Percentiles rank a stretch among this genome's conserved stretches.
phyloP scores from a whole-genome alignment of 2,888 invertebrate species.

The Erynnis tages region DNA sequence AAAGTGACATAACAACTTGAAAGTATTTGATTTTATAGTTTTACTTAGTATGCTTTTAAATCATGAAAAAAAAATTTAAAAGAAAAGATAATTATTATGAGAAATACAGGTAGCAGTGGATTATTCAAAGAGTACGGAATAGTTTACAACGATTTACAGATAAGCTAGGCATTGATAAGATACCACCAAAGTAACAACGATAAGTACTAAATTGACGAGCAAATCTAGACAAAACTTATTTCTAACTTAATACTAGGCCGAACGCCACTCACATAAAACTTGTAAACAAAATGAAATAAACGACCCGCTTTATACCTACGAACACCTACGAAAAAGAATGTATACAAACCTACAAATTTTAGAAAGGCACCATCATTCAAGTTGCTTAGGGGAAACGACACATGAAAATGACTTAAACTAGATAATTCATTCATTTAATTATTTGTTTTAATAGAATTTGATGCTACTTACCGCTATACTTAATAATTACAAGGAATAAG shows the following conservation, averaged over 20 bases:
- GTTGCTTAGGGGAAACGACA: not conserved
- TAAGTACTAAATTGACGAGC: conserved; percentile 28
- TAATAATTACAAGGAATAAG: conserved; percentile 63
- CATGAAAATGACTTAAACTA: not conserved
- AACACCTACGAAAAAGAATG: conserved; percentile 19
- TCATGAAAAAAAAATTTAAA: no score
- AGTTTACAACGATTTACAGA: conserved; percentile 29
- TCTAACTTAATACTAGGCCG: not conserved
- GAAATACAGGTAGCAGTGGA: no score
- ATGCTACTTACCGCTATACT: conserved; percentile 64
- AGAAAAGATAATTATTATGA: no score
- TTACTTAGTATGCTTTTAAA: no score
- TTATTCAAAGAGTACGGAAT: not conserved
- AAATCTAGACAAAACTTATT: conserved; percentile 5
- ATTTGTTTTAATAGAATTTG: conserved; percentile 38
- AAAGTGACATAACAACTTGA: no score
- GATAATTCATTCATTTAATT: conserved; percentile 2
- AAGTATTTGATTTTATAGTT: no score
- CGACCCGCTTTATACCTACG: conserved; percentile 32
- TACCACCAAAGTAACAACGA: conserved; percentile 40
- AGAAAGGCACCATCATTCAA: conserved; percentile 56
- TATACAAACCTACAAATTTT: conserved; percentile 53
- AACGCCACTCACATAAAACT: conserved; percentile 5
- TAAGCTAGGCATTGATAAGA: conserved; percentile 45
- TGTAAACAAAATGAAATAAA: conserved; percentile 35